Evolutionary conservation across 2,797 vertebrate genomes (phyloP), one percentile per base, ranked within the genome.

Genomic region (Pipistrellus kuhlii): DNA sequence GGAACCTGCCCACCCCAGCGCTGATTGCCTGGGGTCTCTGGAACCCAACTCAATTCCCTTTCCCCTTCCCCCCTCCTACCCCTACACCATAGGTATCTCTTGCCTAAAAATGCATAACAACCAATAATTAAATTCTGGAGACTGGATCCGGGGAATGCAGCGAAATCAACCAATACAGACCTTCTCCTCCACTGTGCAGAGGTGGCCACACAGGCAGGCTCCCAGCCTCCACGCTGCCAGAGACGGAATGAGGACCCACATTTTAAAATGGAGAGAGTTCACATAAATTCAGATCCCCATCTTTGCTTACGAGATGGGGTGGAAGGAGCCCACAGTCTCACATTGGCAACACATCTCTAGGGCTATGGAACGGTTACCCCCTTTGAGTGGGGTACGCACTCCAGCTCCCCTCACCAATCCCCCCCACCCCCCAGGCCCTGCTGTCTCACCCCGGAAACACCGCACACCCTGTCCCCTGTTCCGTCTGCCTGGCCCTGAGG

Each of bases 51-150:
- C 48, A 64, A 4, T 27, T 72, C 41, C 64, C 20, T 46, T 80
- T 32, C 5, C 46, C 2, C n/a, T 64, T 27, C 30, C 25, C 41
- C 35, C 72, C 38, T 11, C 57, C 10, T 3, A 51, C 51, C 51
- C 51, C 51, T 2, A 21, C 17, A 17, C 51, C 20, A 75, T 6
- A 64, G 14, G 41, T n/a, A n/a, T 18, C 32, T 68, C 55, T 84
- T 69, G 73, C 57, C 71, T 55, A 35, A 81, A 90, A 86, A 86
- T 53, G 71, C 35, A 30, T n/a, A 55, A 69, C 78, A 51, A 73
- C n/a, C 64, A 76, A 8, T 72, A 8, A 55, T 68, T 32, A 53
- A 68, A 78, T 55, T 20, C 21, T 2, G 15, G 20, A 41, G 41
- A 41, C 18, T 17, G 32, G 30, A 6, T 55, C 30, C 18, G 27